Base-by-base conservation (phyloP, 1,140 invertebrate species). In the Mercenaria mercenaria region DNA sequence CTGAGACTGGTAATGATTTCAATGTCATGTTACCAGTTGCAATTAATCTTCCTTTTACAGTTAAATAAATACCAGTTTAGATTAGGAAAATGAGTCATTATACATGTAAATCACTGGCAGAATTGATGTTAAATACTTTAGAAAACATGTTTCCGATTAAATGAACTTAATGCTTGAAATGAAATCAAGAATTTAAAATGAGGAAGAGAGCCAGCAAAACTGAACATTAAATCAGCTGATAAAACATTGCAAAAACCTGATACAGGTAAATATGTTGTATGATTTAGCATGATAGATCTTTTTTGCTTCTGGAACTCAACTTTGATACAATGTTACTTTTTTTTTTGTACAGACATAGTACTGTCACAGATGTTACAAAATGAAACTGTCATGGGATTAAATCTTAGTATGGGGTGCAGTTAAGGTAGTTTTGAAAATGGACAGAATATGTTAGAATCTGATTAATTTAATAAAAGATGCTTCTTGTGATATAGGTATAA, bases 61-160 rank as follows among this genome's bases (percentile, higher is more conserved):
- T 11, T 47, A 50, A 76, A 76, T 76, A 50, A 76, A 76, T 76
- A 76, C 72, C n/a, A 64, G 26, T n/a, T 64, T 64, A 64, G 26
- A 29, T 11, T 29, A 64, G n/a, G 23, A 26, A 29, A 64, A 64
- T 64, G 59, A 72, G 13, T 72, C 67, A 72, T 72, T 76, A 26
- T 29, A 29, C 39, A 43, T 50, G 41, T n/a, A 47, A 43, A 64
- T 26, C 15, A 29, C 8, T 64, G 59, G 59, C 26, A 64, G n/a
- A 4, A 29, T 8, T 64, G 26, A 29, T 29, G n/a, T 64, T 29
- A 64, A 64, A 64, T 29, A 64, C n/a, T 64, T 26, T n/a, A 1
- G 26, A 64, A 29, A 64, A 29, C 26, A 2, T 64, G 59, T 29
- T 64, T 26, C 59, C 29, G 59, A 4, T 26, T 64, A 29, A 64